phyloP scores from a whole-genome alignment of 2,888 invertebrate genomes.

The Apantesis nais region DNA sequence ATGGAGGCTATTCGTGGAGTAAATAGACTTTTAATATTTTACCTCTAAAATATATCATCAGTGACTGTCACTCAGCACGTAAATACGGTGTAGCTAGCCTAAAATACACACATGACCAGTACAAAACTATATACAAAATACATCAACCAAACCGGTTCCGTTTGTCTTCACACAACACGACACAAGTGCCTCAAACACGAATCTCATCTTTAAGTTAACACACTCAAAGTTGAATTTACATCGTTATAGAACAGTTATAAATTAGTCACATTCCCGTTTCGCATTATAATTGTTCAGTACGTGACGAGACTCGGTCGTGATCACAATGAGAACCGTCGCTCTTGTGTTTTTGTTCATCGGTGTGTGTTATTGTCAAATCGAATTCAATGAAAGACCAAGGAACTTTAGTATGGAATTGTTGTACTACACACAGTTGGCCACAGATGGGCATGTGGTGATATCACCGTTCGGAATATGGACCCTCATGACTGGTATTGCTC shows the following conservation, averaged over 20 bases:
- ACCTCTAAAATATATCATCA: not conserved
- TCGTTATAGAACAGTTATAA: slow-evolving; percentile 34
- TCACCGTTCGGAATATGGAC: slow-evolving; percentile 83
- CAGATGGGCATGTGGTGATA: slow-evolving; percentile 75
- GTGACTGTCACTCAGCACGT: not conserved
- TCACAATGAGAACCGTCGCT: slow-evolving; percentile 62
- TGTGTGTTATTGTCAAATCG: slow-evolving; percentile 63
- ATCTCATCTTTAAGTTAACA: slow-evolving; percentile 2
- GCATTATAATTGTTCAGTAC: slow-evolving; percentile 67
- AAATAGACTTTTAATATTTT: not conserved
- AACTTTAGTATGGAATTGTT: slow-evolving; percentile 78
- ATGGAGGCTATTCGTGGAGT: not conserved
- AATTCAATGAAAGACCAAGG: slow-evolving; percentile 73
- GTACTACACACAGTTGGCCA: slow-evolving; percentile 70
- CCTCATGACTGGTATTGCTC: slow-evolving; percentile 75
- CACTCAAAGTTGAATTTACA: slow-evolving; percentile 26
- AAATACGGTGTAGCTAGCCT: not conserved
- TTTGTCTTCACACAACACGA: not conserved
- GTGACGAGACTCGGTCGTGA: slow-evolving; percentile 55
- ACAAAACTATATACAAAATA: slow-evolving; percentile 5
- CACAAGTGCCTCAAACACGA: not conserved
- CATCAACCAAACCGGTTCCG: slow-evolving; percentile 18
- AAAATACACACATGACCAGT: not conserved
- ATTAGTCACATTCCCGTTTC: slow-evolving; percentile 63
- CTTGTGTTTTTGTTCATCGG: slow-evolving; percentile 60